These are phyloP conservation scores for Aphelocoma coerulescens DNA, from an alignment of 2,113 vertebrate species.

Conservation along the genomic window DNA sequence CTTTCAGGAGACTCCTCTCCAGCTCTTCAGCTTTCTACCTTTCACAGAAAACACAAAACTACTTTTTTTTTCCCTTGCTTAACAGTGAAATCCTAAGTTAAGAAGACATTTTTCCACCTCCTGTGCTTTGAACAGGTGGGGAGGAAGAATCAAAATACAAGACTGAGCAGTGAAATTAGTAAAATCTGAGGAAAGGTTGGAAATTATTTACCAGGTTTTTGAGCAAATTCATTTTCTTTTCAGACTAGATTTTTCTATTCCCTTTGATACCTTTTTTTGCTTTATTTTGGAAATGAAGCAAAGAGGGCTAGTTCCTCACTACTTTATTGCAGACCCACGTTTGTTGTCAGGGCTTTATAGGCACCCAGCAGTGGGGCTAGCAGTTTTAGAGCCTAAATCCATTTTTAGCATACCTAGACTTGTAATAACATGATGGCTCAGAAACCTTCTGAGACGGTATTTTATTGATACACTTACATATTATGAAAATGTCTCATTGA, in stretches of 20 bases:
- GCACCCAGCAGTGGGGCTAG: conserved; percentile 1
- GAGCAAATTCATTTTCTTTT: not conserved
- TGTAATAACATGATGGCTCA: conserved; percentile 38
- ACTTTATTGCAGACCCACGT: not conserved
- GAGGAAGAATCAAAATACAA: not conserved
- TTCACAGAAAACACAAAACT: not conserved
- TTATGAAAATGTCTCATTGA: not conserved
- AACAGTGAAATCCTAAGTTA: not conserved
- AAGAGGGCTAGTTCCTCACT: not conserved
- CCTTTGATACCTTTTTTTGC: not conserved
- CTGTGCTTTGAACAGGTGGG: not conserved
- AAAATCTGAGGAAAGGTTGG: not conserved
- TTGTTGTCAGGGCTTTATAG: not conserved
- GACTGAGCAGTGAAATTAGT: not conserved
- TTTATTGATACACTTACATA: not conserved
- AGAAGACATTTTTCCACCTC: not conserved
- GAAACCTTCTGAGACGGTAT: not conserved
- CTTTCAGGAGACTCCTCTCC: not conserved
- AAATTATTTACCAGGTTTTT: not conserved
- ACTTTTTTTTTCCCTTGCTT: not conserved
- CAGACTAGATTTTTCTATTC: not conserved
- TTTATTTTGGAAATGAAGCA: not conserved
- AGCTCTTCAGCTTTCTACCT: not conserved
- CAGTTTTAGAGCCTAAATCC: conserved; percentile 5
- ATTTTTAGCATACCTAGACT: conserved; percentile 25